Percentiles rank a stretch among this genome's conserved stretches.
Conservation (phyloP, 2,113 vertebrate species). For the Paramormyrops kingsleyae region DNA sequence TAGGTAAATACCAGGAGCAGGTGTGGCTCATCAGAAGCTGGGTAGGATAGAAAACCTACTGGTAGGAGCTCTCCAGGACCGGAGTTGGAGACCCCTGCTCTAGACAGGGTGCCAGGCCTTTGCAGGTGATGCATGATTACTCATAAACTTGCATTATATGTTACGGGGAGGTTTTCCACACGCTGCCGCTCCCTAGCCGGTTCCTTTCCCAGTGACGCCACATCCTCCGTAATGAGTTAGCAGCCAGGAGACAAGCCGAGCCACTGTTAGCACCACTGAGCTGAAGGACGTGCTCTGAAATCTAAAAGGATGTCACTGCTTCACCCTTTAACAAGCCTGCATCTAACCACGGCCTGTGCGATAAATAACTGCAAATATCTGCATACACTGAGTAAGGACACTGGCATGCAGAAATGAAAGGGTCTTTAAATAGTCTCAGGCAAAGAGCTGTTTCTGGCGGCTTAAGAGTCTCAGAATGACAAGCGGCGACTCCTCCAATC, state of each 20-base stretch:
- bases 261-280: background rate
- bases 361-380: background rate
- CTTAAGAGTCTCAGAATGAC: background rate
- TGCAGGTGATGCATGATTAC: conserved; percentile 27
- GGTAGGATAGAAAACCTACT: no score
- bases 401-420: background rate
- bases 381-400: background rate
- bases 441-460: background rate
- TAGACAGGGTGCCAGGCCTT: background rate
- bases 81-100: background rate
- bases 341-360: background rate
- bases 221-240: conserved; percentile 44
- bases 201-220: conserved; percentile 28
- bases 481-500: background rate
- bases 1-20: no score
- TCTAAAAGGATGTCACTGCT: background rate
- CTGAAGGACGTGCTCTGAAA: background rate
- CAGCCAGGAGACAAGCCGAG: background rate
- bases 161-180: conserved; percentile 46
- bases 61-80: no score
- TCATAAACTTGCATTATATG: conserved; percentile 37
- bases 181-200: background rate
- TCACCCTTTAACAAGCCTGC: background rate
- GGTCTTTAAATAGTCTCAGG: background rate
- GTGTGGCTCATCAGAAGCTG: no score